Conservation (phyloP, 2,888 invertebrate species). For the Nineta flava region DNA sequence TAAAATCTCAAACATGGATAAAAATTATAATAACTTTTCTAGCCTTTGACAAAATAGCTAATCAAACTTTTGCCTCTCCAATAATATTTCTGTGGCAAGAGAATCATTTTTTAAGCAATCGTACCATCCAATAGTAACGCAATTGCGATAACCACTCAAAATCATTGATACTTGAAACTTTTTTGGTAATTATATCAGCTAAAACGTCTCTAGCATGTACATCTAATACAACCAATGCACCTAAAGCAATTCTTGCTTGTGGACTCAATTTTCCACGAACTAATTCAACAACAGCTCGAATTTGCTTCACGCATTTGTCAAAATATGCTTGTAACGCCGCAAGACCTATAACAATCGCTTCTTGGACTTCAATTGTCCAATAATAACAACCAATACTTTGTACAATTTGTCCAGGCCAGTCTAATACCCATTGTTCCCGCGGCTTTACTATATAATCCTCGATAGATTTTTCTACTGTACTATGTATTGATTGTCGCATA, state of each 20-base stretch:
- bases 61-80: background rate
- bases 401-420: constrained; percentile 87
- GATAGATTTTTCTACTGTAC: constrained; percentile 50
- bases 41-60: too few species aligned
- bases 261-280: constrained; percentile 70
- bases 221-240: constrained; percentile 81
- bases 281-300: constrained; percentile 65
- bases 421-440: constrained; percentile 67
- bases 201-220: constrained; percentile 87
- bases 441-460: constrained; percentile 50
- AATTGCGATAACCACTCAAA: constrained; percentile 85
- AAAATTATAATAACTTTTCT: too few species aligned
- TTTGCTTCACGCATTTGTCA: constrained; percentile 55
- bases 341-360: constrained; percentile 45
- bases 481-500: constrained; percentile 79
- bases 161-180: constrained; percentile 56
- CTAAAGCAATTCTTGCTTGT: constrained; percentile 78
- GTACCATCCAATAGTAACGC: constrained; percentile 72
- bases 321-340: constrained; percentile 46
- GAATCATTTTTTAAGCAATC: constrained; percentile 2
- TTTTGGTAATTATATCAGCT: constrained; percentile 43
- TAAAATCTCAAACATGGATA: too few species aligned
- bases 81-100: background rate
- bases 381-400: constrained; percentile 72
- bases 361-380: constrained; percentile 80